Percentiles rank a stretch among this genome's conserved stretches.
phyloP scores from a whole-genome alignment of 2,113 vertebrate genomes.

The Paradoxurus hermaphroditus region DNA sequence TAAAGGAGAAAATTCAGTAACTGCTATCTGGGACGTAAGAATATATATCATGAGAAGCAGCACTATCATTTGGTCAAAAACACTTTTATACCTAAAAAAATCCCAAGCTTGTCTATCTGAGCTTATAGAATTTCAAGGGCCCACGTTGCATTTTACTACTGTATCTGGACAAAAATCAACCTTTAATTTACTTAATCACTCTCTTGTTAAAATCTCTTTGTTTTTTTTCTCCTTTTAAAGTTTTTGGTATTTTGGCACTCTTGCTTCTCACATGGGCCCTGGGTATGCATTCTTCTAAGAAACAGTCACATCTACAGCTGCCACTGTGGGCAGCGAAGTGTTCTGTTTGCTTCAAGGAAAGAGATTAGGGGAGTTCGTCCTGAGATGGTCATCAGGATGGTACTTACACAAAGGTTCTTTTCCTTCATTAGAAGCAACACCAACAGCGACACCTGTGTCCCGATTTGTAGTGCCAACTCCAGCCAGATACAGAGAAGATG shows the following conservation, averaged over 20 bases:
- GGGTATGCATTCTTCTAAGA: neutral
- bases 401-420: neutral
- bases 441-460: accelerated
- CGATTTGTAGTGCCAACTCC: neutral
- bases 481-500: neutral
- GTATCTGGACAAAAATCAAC: neutral
- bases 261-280: neutral
- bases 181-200: neutral
- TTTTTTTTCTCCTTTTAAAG: neutral
- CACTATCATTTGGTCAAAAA: neutral
- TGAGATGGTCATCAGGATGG: neutral
- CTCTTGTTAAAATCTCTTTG: neutral
- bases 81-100: neutral
- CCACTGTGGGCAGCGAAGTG: neutral
- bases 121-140: neutral
- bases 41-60: neutral
- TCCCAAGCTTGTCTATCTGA: neutral
- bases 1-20: neutral
- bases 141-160: neutral
- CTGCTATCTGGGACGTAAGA: neutral
- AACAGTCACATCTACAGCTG: neutral
- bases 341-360: neutral
- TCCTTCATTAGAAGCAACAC: neutral
- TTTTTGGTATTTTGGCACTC: neutral
- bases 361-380: neutral